phyloP scores from a whole-genome alignment of 92 coral and sea anemone genomes.

The Ricordea florida region DNA sequence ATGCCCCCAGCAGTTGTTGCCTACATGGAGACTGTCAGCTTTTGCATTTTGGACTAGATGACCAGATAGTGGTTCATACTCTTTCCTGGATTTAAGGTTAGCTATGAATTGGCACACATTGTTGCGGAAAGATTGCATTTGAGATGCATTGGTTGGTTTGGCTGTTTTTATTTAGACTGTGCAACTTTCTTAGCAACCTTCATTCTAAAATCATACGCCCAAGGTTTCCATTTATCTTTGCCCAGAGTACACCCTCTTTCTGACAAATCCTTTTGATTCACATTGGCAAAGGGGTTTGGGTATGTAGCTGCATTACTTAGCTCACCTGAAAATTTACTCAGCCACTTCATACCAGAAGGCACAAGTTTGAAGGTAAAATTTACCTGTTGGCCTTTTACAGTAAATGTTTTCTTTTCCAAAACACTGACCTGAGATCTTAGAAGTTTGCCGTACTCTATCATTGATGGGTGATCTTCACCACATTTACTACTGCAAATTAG shows the following conservation, averaged over 20 bases:
- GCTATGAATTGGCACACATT: conserved; percentile 45
- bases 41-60: conserved; percentile 63
- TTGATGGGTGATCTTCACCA: conserved; percentile 62
- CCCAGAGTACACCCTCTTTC: conserved; percentile 50
- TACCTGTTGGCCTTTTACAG: conserved; percentile 27
- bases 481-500: conserved; percentile 55
- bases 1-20: conserved; percentile 55
- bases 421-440: conserved; percentile 18
- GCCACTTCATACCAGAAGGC: conserved; percentile 73
- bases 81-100: conserved; percentile 64
- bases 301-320: conserved; percentile 63
- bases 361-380: conserved; percentile 57
- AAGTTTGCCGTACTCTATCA: conserved; percentile 38
- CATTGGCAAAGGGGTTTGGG: conserved; percentile 61
- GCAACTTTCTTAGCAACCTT: conserved; percentile 49
- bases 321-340: conserved; percentile 61
- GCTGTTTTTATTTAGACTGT: conserved; percentile 29
- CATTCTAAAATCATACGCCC: conserved; percentile 55
- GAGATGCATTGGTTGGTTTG: conserved; percentile 46
- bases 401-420: conserved; percentile 7
- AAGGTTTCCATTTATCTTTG: conserved; percentile 56
- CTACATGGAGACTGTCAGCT: conserved; percentile 57
- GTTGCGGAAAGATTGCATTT: conserved; percentile 35
- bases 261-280: conserved; percentile 25
- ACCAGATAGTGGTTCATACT: conserved; percentile 64